Evolutionary conservation across 2,888 invertebrate genomes (phyloP).

Genomic region (Malacosoma neustria): DNA sequence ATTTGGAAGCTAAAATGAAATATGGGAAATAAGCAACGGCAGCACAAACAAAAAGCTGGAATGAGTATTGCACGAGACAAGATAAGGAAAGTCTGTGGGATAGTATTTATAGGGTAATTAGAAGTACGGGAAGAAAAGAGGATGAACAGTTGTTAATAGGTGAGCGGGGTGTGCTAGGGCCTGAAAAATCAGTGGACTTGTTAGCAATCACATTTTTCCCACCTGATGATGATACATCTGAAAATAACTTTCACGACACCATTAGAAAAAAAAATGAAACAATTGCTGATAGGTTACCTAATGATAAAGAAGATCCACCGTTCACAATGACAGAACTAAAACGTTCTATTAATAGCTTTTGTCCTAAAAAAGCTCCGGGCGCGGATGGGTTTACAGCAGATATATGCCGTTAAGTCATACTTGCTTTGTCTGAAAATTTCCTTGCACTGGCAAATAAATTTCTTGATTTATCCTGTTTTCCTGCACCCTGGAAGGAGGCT

Average conservation of each 20-base stretch:
- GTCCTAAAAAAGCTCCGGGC: neutral
- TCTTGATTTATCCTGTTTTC: neutral
- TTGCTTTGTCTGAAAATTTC: neutral
- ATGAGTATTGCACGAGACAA: neutral
- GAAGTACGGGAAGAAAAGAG: neutral
- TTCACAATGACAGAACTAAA: neutral
- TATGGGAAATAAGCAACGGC: too few relatives aligned
- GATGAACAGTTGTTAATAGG: neutral
- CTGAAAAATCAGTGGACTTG: neutral
- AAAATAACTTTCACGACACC: too few relatives aligned
- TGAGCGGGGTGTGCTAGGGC: neutral
- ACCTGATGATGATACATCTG: too few relatives aligned
- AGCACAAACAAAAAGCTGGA: neutral
- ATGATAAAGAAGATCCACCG: neutral
- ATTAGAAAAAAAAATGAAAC: too few relatives aligned
- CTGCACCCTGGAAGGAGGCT: neutral
- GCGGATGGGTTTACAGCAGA: neutral
- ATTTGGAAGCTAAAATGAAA: too few relatives aligned
- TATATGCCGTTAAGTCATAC: neutral
- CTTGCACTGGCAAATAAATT: neutral
- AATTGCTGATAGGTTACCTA: too few relatives aligned
- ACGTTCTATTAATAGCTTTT: neutral
- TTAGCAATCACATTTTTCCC: neutral
- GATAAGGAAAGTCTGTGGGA: neutral
- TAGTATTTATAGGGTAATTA: neutral